Evolutionary conservation across 2,888 invertebrate genomes (phyloP), one percentile per base, ranked within the genome.

Genomic region (Dermolepida albohirtum): DNA sequence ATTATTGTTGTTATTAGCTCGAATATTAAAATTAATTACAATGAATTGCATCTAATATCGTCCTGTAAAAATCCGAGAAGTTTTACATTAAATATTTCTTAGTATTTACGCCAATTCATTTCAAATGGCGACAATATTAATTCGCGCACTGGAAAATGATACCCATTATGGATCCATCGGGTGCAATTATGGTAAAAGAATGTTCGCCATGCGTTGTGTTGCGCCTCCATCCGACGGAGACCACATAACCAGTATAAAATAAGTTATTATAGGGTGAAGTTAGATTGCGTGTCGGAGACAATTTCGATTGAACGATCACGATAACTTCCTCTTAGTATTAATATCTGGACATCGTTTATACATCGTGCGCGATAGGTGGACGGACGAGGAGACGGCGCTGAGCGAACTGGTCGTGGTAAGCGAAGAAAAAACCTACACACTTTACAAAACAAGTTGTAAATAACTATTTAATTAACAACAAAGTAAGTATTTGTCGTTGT

Each of bases 371-470:
- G 59, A 62, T 62, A 62, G 47, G 34, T 49, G 59, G 59, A 47
- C 34, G 29, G 34, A 6, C 29, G 22, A 34, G 14, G 16, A 16
- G 34, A 62, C 47, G 16, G 16, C 59, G 34, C 34, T 62, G 34
- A 34, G n/a, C 34, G 11, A 10, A 16, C 47, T 39, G 22, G 6
- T 47, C 52, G 64, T 17, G 29, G 39, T 4, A 34, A 50, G 39
- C 44, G 43, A 22, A 59, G 67, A 62, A 63, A 62, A 63, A 67
- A 47, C 72, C 70, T 62, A 67, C 67, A 65, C 70, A 71, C 68
- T 69, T 70, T 71, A 70, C 67, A 72, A 72, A 72, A 68, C 72
- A 71, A 70, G 70, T 69, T 73, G 71, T 73, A 73, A 73, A 73
- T 71, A 71, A 73, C 67, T 68, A 70, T 71, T 71, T 73, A 73